Conservation (phyloP, 2,888 invertebrate genomes). For the Heliconius erato region DNA sequence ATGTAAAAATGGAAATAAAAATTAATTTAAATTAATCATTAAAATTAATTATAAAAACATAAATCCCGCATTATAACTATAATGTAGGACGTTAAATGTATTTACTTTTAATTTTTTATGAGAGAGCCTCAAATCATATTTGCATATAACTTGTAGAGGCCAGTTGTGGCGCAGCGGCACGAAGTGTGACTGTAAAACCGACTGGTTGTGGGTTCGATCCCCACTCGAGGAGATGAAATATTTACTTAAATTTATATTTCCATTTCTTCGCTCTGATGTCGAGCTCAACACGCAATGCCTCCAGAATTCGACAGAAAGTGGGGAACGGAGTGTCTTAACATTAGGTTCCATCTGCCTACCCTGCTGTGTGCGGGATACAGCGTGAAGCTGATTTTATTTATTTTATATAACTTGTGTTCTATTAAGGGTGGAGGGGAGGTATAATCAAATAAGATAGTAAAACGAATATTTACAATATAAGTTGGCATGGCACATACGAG, state of each 20-base stretch:
- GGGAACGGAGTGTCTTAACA: no score
- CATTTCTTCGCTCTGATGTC: no score
- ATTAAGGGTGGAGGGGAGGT: neutral
- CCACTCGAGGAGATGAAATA: no score
- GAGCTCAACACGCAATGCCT: no score
- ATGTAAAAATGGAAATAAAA: neutral
- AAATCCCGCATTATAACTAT: neutral
- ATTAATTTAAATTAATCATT: neutral
- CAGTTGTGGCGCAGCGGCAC: no score
- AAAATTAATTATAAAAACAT: neutral
- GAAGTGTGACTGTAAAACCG: no score
- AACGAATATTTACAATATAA: constrained; percentile 55
- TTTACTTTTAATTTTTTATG: neutral
- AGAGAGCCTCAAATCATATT: neutral
- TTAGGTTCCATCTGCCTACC: no score
- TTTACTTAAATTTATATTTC: no score
- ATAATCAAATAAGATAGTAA: constrained; percentile 55
- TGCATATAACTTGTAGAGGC: neutral
- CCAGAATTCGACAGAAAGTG: no score
- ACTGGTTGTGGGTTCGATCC: no score
- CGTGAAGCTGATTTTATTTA: no score
- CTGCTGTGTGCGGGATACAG: no score
- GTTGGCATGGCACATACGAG: constrained; percentile 67
- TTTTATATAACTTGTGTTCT: neutral
- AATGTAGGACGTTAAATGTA: neutral